Base-by-base conservation (phyloP, 2,113 vertebrate species). In the Speoplatyrhinus poulsoni region DNA sequence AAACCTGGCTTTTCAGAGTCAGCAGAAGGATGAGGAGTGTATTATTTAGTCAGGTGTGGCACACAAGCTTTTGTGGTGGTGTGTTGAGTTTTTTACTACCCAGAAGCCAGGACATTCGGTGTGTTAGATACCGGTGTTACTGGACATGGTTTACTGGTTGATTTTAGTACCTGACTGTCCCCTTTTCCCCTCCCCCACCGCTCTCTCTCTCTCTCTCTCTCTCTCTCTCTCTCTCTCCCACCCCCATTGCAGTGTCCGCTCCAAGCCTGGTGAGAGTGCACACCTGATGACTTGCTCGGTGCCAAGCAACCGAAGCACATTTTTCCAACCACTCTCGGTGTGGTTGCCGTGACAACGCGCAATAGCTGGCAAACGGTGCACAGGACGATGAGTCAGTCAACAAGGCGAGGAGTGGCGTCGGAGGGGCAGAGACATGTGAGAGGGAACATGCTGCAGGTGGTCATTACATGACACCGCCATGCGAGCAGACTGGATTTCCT, bases 181-280 rank as follows among this genome's bases (percentile, higher is more conserved):
- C 7, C 36, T 8, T 32, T 70, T 17, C 60, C 70, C 65, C 65
- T 36, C 67, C 74, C 79, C 49, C 80, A 56, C 41, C 19, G 6
- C 33, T 16, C 15, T 32, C 15, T 73, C 70, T 72, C 41, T 50
- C 17, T 76, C 46, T 70, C 36, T 50, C 16, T 55, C 65, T 83
- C 72, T 72, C 70, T 69, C 19, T 67, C 63, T 46, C 53, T 41
- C 52, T 72, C 68, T 64, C 77, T 71, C 72, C 46, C 17, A 13
- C 57, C 65, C 32, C 46, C 48, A n/a, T 76, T 75, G 10, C 92
- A 99, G 98, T 99, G 98, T 93, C 98, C 98, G 81, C 93, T 98
- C 80, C 97, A 98, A 93, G 98, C 98, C 78, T 99, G 98, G 98
- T 99, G 96, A 99, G 93, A 85, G 80, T 82, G 73, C 90, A 89